phyloP scores from a whole-genome alignment of 2,888 invertebrate genomes.

The Zygogramma bicolorata region DNA sequence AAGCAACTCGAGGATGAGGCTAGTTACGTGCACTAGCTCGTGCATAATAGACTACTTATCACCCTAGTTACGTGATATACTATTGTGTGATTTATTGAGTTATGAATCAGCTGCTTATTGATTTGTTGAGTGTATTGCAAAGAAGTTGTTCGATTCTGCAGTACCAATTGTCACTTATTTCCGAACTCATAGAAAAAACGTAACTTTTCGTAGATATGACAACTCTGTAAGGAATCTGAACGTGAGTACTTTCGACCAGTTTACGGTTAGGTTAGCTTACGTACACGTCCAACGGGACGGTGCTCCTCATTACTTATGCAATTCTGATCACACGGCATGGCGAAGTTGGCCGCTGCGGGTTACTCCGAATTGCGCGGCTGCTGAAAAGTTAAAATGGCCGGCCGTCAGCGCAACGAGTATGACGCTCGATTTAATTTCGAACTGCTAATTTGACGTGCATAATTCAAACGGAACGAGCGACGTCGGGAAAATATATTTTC shows the following conservation, averaged over 20 bases:
- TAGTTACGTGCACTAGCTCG: too few relatives aligned
- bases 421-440: conserved; percentile 33
- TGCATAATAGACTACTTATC: too few relatives aligned
- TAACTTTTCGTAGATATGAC: neutral
- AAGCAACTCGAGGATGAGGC: too few relatives aligned
- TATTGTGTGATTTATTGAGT: too few relatives aligned
- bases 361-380: conserved; percentile 19
- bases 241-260: neutral
- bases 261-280: neutral
- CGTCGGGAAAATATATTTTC: conserved; percentile 17
- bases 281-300: neutral
- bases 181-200: too few relatives aligned
- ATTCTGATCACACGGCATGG: conserved; percentile 27
- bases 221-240: neutral
- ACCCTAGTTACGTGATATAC: too few relatives aligned
- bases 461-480: conserved; percentile 33
- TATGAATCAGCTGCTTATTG: too few relatives aligned
- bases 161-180: too few relatives aligned
- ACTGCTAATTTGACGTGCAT: conserved; percentile 35
- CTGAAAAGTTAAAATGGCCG: conserved; percentile 33
- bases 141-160: too few relatives aligned
- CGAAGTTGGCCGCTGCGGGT: conserved; percentile 24
- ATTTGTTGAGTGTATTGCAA: too few relatives aligned
- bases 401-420: conserved; percentile 21
- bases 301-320: conserved; percentile 27